These are phyloP conservation scores for Panurus biarmicus DNA, from an alignment of 2,113 vertebrate genomes.

Conservation along the genomic window DNA sequence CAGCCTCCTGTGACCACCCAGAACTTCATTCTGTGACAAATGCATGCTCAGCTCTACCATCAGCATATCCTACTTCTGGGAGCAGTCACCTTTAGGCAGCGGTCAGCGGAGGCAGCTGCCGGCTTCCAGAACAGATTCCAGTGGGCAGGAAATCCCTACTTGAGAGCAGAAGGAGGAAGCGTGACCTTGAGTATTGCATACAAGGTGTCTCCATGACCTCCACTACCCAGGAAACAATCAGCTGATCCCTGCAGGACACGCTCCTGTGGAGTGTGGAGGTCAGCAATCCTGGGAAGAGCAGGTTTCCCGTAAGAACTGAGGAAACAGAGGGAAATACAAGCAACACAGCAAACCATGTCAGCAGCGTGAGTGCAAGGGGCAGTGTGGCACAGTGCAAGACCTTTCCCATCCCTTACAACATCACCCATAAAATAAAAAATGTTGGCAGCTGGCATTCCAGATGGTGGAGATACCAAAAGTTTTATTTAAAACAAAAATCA, in stretches of 20 bases:
- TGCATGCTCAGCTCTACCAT: neutral
- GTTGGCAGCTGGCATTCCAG: neutral
- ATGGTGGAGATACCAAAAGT: neutral
- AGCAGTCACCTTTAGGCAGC: neutral
- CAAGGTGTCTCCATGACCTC: neutral
- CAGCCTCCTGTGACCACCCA: neutral
- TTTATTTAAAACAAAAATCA: neutral
- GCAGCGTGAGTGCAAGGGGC: neutral
- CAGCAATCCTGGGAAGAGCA: neutral
- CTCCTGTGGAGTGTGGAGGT: neutral
- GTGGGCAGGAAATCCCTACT: fast-evolving
- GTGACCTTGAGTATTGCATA: fast-evolving
- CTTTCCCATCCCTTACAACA: neutral
- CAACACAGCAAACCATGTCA: neutral
- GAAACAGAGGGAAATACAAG: neutral
- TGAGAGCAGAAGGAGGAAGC: neutral
- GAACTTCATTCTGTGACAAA: neutral
- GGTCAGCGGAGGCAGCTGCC: neutral
- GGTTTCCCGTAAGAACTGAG: neutral
- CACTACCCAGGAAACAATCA: neutral
- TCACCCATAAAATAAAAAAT: neutral
- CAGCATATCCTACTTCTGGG: neutral
- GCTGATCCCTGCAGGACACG: fast-evolving
- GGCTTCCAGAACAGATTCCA: neutral
- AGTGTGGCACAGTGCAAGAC: neutral